phyloP scores from a whole-genome alignment of 2,113 vertebrate genomes.

The Eurystomus gularis region DNA sequence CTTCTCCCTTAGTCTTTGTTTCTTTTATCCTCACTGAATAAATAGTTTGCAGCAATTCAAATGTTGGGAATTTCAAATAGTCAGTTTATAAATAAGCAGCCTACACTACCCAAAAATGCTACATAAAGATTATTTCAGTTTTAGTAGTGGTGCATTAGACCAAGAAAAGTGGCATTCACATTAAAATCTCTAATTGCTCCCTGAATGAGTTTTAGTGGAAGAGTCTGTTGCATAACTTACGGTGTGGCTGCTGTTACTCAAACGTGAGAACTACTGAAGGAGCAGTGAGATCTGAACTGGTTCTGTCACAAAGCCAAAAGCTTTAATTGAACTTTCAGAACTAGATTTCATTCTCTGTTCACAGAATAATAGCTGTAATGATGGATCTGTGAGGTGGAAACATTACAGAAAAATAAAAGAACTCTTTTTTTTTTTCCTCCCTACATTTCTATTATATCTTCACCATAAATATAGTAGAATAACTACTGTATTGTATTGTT shows the following conservation, averaged over 20 bases:
- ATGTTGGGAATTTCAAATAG: neutral
- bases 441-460: neutral
- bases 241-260: neutral
- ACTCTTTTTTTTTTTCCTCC: neutral
- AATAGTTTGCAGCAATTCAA: neutral
- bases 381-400: neutral
- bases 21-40: neutral
- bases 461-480: neutral
- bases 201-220: neutral
- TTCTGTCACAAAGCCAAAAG: neutral
- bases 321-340: neutral
- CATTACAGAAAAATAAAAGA: neutral
- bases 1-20: neutral
- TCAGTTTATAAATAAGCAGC: neutral
- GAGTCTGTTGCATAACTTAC: neutral
- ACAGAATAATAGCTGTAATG: neutral
- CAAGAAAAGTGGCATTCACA: neutral
- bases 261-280: neutral
- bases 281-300: neutral
- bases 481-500: neutral
- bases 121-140: neutral
- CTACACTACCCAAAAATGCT: neutral
- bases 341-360: neutral
- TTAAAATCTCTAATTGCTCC: neutral
- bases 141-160: neutral